These are phyloP conservation scores for Drosophila kurseongensis DNA, from an alignment of 1,140 invertebrate species.

Conservation along the genomic window DNA sequence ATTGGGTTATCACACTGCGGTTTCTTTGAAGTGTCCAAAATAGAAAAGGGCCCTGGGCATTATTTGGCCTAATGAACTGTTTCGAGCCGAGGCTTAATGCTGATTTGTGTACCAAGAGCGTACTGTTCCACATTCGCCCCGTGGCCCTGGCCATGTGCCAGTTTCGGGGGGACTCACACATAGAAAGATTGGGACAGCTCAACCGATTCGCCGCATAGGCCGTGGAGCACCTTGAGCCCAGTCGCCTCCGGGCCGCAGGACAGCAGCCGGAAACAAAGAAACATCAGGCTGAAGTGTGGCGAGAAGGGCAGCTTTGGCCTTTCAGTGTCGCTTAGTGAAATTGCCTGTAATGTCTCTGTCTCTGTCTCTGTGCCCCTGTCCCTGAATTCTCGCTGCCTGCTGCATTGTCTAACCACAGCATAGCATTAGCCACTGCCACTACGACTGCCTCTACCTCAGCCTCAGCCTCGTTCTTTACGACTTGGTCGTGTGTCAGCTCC, in stretches of 20 bases:
- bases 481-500: slow-evolving; percentile 60
- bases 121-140: slow-evolving; percentile 36
- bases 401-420: slow-evolving; percentile 67
- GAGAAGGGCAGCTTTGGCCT: slow-evolving; percentile 6
- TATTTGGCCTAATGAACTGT: slow-evolving; percentile 63
- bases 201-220: slow-evolving; percentile 63
- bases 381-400: slow-evolving; percentile 28
- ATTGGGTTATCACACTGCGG: slow-evolving; percentile 32
- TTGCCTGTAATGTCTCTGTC: slow-evolving; percentile 74
- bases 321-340: slow-evolving; percentile 79
- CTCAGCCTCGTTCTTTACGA: slow-evolving; percentile 55
- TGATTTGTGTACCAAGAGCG: slow-evolving; percentile 68
- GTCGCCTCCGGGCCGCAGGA: slow-evolving; percentile 37
- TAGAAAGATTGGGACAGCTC: slow-evolving; percentile 17
- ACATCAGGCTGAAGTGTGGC: slow-evolving; percentile 9
- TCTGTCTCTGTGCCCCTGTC: slow-evolving; percentile 8
- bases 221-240: slow-evolving; percentile 66
- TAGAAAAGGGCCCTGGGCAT: slow-evolving; percentile 8
- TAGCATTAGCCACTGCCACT: slow-evolving; percentile 37
- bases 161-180: slow-evolving; percentile 17
- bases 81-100: slow-evolving; percentile 57
- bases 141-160: slow-evolving; percentile 66
- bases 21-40: slow-evolving; percentile 40
- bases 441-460: no score
- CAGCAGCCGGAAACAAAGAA: slow-evolving; percentile 15